Percentiles rank a stretch among this genome's conserved stretches.
Evolutionary conservation across 2,113 vertebrate genomes (phyloP).

Genomic region (Salvelinus namaycush): DNA sequence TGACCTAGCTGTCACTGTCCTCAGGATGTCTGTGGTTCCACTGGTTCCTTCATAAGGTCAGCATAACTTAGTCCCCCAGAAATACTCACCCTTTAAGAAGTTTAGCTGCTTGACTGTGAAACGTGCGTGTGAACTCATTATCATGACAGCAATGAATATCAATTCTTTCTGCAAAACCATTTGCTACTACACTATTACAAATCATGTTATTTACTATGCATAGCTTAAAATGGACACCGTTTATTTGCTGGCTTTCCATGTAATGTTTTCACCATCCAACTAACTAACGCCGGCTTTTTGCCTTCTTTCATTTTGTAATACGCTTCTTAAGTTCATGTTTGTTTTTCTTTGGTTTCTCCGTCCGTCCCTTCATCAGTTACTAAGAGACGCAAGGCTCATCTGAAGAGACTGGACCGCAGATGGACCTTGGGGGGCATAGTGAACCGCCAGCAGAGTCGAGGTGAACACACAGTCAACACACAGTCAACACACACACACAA

Average conservation of each 20-base stretch:
- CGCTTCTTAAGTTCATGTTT: slow-evolving; percentile 44
- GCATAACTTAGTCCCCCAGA: background rate
- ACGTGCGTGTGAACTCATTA: background rate
- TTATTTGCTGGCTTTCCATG: background rate
- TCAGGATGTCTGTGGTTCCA: background rate
- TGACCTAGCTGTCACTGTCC: background rate
- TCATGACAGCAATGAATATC: background rate
- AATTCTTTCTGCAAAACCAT: background rate
- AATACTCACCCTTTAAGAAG: too few relatives aligned
- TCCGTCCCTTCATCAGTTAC: slow-evolving; percentile 82
- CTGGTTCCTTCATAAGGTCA: background rate
- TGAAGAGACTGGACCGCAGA: slow-evolving; percentile 98
- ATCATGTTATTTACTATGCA: background rate
- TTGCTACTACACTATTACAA: background rate
- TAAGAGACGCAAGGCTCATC: slow-evolving; percentile 98
- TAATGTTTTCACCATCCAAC: background rate
- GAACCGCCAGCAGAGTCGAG: slow-evolving; percentile 99
- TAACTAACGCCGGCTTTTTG: slow-evolving; percentile 35
- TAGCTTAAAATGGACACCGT: background rate
- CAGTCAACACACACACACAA: background rate
- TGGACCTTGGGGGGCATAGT: slow-evolving; percentile 99
- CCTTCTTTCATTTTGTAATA: slow-evolving; percentile 12
- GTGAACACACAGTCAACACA: slow-evolving; percentile 79
- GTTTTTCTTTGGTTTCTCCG: slow-evolving; percentile 30
- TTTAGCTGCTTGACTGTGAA: too few relatives aligned